These are phyloP conservation scores for Mastomys coucha DNA, from an alignment of 2,113 vertebrate species.

Conservation along the genomic window DNA sequence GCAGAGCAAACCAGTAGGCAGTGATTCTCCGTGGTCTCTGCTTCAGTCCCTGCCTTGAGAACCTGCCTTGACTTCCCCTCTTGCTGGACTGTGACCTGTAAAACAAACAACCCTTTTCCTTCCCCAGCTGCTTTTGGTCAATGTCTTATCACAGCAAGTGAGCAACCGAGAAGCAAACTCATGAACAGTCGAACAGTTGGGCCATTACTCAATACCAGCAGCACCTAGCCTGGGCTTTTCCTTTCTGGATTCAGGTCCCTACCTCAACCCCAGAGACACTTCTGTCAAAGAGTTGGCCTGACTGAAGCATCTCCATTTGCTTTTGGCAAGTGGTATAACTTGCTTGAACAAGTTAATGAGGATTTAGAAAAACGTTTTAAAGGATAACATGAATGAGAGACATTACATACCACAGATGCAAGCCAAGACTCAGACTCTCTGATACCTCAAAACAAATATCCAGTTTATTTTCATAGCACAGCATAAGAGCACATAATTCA, in stretches of 20 bases:
- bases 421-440: constrained; percentile 73
- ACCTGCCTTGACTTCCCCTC: background rate
- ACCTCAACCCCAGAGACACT: background rate
- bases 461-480: constrained; percentile 57
- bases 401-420: background rate
- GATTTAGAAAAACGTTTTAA: constrained; percentile 50
- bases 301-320: constrained; percentile 7
- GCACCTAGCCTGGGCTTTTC: background rate
- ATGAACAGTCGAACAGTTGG: background rate
- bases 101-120: background rate
- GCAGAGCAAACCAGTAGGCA: background rate
- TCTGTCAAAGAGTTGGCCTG: background rate
- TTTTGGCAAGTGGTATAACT: constrained; percentile 23
- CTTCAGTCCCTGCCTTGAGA: background rate
- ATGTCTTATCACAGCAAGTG: background rate
- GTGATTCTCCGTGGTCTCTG: background rate
- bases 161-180: background rate
- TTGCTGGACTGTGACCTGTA: background rate
- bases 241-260: background rate
- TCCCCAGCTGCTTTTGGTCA: background rate
- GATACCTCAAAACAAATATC: constrained; percentile 78
- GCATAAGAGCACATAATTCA: constrained; percentile 67
- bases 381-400: constrained; percentile 45
- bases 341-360: constrained; percentile 45
- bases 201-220: background rate